Evolutionary conservation across 2,113 vertebrate genomes (phyloP), one percentile per base, ranked within the genome.

Genomic region (Gadus macrocephalus): DNA sequence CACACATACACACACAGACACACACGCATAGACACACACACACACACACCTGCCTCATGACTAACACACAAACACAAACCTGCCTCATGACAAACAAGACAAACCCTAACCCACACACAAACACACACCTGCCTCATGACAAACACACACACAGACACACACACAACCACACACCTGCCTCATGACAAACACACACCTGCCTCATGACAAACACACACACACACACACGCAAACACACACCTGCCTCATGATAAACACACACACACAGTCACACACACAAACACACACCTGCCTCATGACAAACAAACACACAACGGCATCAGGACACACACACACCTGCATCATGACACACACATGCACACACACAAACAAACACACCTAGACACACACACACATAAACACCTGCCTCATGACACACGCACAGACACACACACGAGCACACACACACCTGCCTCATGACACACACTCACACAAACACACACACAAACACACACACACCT

Each of bases 21-120:
- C n/a, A n/a, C n/a, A n/a, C n/a, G n/a, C n/a, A n/a, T n/a, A n/a
- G n/a, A n/a, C n/a, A n/a, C 20, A 67, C 38, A 67, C 38, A 55
- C 49, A 67, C 38, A 67, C 66, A 67, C 66, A 22, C 22, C 27
- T n/a, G 5, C 31, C 31, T 5, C 31, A 67, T 7, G 22, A 12
- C 16, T 17, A 5, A 58, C 55, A 58, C 60, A 31, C 1, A 35
- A 19, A 69, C 72, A 74, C 16, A 72, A 71, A 77, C 64, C 22
- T 2, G 22, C 22, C 22, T 25, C 22, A 25, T 25, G 22, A 25
- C 22, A 25, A 25, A n/a, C 70, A 58, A n/a, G n/a, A n/a, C n/a
- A n/a, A n/a, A n/a, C n/a, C n/a, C n/a, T n/a, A 11, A 12, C 35
- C 53, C 12, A 53, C 42, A 67, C 20, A 67, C 38, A 67, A 17